Percentiles rank a stretch among this genome's conserved stretches.
Evolutionary conservation across 2,888 invertebrate species (phyloP).

Genomic region (Diogma glabrata): DNA sequence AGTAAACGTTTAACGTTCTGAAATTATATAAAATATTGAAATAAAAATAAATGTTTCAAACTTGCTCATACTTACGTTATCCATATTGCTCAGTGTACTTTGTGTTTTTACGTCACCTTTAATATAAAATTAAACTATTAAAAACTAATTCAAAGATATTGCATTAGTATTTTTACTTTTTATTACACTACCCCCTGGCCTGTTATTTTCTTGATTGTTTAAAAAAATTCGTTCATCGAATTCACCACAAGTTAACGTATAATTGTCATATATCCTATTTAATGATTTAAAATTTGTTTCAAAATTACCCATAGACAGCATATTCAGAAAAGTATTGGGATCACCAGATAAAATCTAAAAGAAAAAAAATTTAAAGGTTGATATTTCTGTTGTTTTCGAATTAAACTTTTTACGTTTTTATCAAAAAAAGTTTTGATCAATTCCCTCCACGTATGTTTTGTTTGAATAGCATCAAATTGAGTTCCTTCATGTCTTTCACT

Average conservation of each 20-base stretch:
- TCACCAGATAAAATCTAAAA: constrained; percentile 63
- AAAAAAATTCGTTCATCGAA: constrained; percentile 95
- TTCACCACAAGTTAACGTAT: constrained; percentile 81
- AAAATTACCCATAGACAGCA: constrained; percentile 69
- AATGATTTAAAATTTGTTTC: constrained; percentile 77
- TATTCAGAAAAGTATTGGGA: constrained; percentile 52
- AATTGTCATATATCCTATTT: constrained; percentile 80
- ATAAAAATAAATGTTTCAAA: too few relatives aligned
- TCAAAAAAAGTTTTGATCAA: constrained; percentile 66
- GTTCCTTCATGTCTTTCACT: constrained; percentile 74
- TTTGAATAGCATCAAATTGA: constrained; percentile 77
- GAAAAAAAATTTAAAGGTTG: constrained; percentile 14
- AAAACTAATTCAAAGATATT: background rate
- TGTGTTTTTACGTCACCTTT: background rate
- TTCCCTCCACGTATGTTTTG: constrained; percentile 75
- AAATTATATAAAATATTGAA: background rate
- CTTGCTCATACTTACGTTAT: too few relatives aligned
- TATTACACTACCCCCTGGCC: background rate
- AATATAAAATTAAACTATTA: background rate
- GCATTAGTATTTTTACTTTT: background rate
- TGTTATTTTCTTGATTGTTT: constrained; percentile 40
- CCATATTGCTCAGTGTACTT: too few relatives aligned
- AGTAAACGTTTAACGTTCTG: constrained; percentile 41
- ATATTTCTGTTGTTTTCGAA: constrained; percentile 8
- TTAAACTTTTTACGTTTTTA: constrained; percentile 40